Base-by-base conservation (phyloP, 2,113 vertebrate genomes). In the Mustelus asterias region DNA sequence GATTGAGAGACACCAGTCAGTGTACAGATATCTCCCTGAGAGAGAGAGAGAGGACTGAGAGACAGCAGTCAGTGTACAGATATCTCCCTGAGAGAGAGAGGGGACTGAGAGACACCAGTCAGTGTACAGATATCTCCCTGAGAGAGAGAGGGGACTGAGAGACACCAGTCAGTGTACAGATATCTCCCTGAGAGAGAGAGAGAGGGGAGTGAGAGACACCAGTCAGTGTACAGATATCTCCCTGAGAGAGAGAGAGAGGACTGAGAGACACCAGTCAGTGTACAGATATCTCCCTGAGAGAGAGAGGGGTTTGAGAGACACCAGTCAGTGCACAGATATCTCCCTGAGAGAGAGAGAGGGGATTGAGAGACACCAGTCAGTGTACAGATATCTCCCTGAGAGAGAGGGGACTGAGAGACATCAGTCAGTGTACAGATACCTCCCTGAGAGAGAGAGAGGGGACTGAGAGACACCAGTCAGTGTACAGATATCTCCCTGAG, bases 91-190 rank as follows among this genome's bases (percentile, higher is more conserved):
- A n/a, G n/a, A n/a, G n/a, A n/a, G n/a, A n/a, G n/a, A n/a, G n/a
- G 60, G 11, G 60, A 63, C 60, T 20, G 83, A 86, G 83, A 44
- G 83, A 86, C 41, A 48, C 83, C 37, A 41, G 83, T 86, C 83
- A 86, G 83, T 48, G 41, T 44, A 86, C 13, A 86, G 83, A 86
- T 86, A 44, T 41, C 83, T 7, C 83, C 83, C 41, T 86, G 83
- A 22, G 83, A 37, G 83, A 86, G 83, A 48, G n/a, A n/a, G n/a
- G 83, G 83, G 83, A 44, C 48, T 54, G 86, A 58, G 86, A 26
- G 86, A 89, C 83, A 86, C 86, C 44, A 5, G 86, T 89, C 86
- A 58, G 24, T 89, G 86, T 88, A 58, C 44, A 88, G 85, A 54
- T 24, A 24, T 89, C 60, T 63, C 60, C 60, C 60, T 63, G 60